Evolutionary conservation across 1,140 invertebrate species (phyloP), one percentile per base, ranked within the genome.

Genomic region (Camponotus pennsylvanicus): DNA sequence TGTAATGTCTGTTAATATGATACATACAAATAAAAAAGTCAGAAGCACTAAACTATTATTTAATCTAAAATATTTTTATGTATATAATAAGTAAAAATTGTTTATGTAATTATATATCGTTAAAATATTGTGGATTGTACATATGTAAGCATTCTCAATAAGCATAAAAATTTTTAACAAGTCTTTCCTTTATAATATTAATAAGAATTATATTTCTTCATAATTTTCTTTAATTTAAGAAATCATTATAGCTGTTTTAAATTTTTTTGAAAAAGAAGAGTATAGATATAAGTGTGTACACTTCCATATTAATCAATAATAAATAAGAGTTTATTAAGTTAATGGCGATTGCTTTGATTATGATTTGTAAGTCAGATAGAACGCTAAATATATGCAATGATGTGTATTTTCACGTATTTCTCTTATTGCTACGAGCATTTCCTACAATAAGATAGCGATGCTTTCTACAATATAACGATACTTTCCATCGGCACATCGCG

Each of bases 381-480:
- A 9, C 27, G 9, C 55, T 78, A 78, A 64, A 49, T 27, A 11
- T 45, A 21, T 34, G 55, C 73, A 27, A 64, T 64, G 75, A 64
- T 42, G 0, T 59, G 11, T 45, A 11, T 45, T 11, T 2, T 45
- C 42, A 9, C 42, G 9, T 45, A 45, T 13, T 4, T 49, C 13
- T 15, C 11, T 49, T 49, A 3, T 45, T 49, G 13, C 11, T 49
- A 49, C 11, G 3, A 49, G 11, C 13, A 59, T 15, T 61, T 64
- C 6, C 40, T 27, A 18, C 52, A 18, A 61, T 32, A 37, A 21
- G 21, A 27, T 27, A 27, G 27, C 27, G 27, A 27, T 27, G 42
- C 21, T 61, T 64, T 9, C 40, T 27, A 18, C 52, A 18, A 61
- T 37, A 40, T 15, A 45, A 34, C n/a, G 57, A 61, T 18, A 55